These are phyloP conservation scores for Girardinus metallicus DNA, from an alignment of 2,797 vertebrate genomes.

Conservation along the genomic window DNA sequence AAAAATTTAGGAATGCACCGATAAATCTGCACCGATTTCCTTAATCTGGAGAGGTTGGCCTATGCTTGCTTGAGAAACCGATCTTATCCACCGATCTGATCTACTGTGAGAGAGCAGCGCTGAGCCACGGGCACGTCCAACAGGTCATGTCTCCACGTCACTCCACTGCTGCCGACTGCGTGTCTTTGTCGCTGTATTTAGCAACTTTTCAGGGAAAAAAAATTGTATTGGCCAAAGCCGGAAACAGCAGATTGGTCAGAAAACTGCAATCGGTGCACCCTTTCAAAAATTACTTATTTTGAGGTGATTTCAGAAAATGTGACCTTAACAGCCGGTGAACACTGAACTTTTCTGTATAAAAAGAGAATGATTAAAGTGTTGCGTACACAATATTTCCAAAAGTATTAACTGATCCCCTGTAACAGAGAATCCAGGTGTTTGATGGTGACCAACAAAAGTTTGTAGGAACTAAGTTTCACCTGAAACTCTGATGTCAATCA, in stretches of 20 bases:
- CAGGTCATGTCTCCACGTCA: not conserved
- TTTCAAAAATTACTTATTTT: not conserved
- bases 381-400: not conserved
- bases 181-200: not conserved
- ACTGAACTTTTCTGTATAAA: not conserved
- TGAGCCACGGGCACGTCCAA: not conserved
- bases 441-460: not conserved
- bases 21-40: not conserved
- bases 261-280: not conserved
- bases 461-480: too few relatives aligned
- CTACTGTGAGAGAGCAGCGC: not conserved
- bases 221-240: too few relatives aligned
- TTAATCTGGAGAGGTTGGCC: not conserved
- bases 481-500: too few relatives aligned
- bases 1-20: not conserved
- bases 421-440: not conserved
- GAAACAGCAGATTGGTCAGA: not conserved
- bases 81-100: slow-evolving; percentile 1
- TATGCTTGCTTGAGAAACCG: not conserved
- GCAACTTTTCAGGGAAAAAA: not conserved
- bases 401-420: not conserved
- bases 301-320: not conserved
- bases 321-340: not conserved
- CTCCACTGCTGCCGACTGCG: not conserved
- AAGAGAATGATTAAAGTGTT: not conserved